Base-by-base conservation (phyloP, 2,888 invertebrate species). In the Eurois occulta region DNA sequence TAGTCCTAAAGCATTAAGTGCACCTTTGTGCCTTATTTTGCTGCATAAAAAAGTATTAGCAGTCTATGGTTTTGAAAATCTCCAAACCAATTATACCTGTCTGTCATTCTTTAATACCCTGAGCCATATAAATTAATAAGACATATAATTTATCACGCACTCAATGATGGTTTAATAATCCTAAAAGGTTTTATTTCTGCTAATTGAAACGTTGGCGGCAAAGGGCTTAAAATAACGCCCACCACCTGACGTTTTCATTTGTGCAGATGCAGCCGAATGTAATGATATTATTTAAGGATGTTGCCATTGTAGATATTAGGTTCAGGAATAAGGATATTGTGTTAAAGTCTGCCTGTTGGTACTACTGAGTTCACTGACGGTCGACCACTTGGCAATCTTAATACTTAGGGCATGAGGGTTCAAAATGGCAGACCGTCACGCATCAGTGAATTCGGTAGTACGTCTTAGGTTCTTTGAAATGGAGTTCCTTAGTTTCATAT, bases 161-260 rank as follows among this genome's bases (percentile, higher is more conserved):
- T 32, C 16, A 46, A 52, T 65, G 41, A 76, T 13, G 62, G 48
- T 38, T 64, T 79, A 80, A 83, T 83, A 80, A 87, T 81, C 75
- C 77, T 72, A 75, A 87, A 83, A 87, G 76, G 73, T 78, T 85
- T 48, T 67, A 66, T 66, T 69, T 77, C 64, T 73, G 77, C 76
- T 85, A 75, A 77, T 77, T 80, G 81, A 78, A 86, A 71, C 52
- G 58, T 46, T 71, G 55, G 72, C 11, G 60, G 75, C 62, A 48
- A 72, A 77, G 66, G 55, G 72, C 76, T 86, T 85, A 77, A 82
- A 78, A 64, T 78, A 87, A 82, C 75, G 80, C 80, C 84, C 75
- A 78, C 80, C 84, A 84, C 64, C 71, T 88, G 87, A 78, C 78
- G 80, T 77, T 82, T 77, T 84, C 76, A 86, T 85, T 84, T 78